Evolutionary conservation across 2,113 vertebrate genomes (phyloP).

Genomic region (Mohoua ochrocephala): DNA sequence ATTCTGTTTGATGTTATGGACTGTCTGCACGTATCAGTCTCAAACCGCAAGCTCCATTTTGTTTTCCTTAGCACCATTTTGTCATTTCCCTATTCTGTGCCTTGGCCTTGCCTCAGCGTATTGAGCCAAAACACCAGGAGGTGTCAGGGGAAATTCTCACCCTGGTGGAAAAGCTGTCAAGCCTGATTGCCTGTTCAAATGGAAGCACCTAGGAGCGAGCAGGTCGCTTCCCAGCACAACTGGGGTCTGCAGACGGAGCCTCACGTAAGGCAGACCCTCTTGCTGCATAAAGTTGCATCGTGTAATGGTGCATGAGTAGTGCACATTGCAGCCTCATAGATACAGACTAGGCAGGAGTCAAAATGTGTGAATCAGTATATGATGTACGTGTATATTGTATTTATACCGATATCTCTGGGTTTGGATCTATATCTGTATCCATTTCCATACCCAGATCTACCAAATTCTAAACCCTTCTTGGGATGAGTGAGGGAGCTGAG

Average conservation of each 20-base stretch:
- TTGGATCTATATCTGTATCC: not conserved
- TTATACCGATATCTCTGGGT: not conserved
- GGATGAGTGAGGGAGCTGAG: not conserved
- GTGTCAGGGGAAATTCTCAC: conserved; percentile 11
- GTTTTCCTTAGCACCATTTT: conserved; percentile 44
- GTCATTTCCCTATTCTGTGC: not conserved
- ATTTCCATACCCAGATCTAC: not conserved
- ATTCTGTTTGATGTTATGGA: conserved; percentile 60
- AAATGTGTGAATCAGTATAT: not conserved
- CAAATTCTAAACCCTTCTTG: not conserved
- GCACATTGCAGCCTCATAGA: rapidly evolving
- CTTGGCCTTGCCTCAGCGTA: not conserved
- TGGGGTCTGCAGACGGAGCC: not conserved
- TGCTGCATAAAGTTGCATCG: not conserved
- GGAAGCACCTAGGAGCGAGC: conserved; percentile 6
- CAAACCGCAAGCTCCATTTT: conserved; percentile 44
- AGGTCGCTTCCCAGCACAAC: not conserved
- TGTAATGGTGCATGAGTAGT: rapidly evolving
- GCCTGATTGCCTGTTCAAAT: not conserved
- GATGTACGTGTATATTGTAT: not conserved
- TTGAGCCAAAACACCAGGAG: conserved; percentile 64
- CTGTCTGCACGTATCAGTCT: conserved; percentile 48
- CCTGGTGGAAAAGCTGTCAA: conserved; percentile 29
- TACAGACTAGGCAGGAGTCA: not conserved
- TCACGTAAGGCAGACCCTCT: not conserved